Evolutionary conservation across 2,797 vertebrate genomes (phyloP).

Genomic region (Yasuhikotakia modesta): DNA sequence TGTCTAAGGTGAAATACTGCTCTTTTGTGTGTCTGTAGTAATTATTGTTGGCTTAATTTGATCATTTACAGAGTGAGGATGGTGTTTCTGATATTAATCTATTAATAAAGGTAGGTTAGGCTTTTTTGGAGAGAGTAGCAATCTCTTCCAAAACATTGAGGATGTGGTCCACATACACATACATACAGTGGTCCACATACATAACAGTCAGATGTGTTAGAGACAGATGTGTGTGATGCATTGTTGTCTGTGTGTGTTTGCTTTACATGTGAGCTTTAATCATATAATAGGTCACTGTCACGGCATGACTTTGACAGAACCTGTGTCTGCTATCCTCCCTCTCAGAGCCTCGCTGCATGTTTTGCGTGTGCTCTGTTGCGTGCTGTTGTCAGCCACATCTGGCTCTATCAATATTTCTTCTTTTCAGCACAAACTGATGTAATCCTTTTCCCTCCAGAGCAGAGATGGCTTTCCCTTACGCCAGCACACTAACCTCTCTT

Average conservation of each 20-base stretch:
- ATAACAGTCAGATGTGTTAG: too few relatives aligned
- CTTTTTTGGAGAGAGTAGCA: too few relatives aligned
- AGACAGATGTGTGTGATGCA: too few relatives aligned
- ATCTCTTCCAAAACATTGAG: too few relatives aligned
- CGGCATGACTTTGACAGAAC: slow-evolving; percentile 20
- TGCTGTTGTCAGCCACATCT: slow-evolving; percentile 72
- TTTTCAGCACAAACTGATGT: slow-evolving; percentile 73
- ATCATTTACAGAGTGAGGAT: too few relatives aligned
- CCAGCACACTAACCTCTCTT: slow-evolving; percentile 61
- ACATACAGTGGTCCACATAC: too few relatives aligned
- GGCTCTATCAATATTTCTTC: slow-evolving; percentile 69
- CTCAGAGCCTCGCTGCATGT: slow-evolving; percentile 22
- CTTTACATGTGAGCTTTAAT: slow-evolving; percentile 40
- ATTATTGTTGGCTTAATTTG: too few relatives aligned
- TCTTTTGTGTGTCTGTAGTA: too few relatives aligned
- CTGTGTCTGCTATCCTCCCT: slow-evolving; percentile 25
- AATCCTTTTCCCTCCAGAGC: slow-evolving; percentile 71
- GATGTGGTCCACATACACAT: too few relatives aligned
- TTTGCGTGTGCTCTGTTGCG: slow-evolving; percentile 61
- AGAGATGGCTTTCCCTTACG: slow-evolving; percentile 74
- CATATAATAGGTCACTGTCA: slow-evolving; percentile 30
- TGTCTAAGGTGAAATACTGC: too few relatives aligned
- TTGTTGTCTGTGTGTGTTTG: neutral
- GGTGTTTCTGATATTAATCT: too few relatives aligned
- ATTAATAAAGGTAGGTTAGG: too few relatives aligned